Conservation (phyloP, 2,797 vertebrate genomes). For the Okamejei kenojei region DNA sequence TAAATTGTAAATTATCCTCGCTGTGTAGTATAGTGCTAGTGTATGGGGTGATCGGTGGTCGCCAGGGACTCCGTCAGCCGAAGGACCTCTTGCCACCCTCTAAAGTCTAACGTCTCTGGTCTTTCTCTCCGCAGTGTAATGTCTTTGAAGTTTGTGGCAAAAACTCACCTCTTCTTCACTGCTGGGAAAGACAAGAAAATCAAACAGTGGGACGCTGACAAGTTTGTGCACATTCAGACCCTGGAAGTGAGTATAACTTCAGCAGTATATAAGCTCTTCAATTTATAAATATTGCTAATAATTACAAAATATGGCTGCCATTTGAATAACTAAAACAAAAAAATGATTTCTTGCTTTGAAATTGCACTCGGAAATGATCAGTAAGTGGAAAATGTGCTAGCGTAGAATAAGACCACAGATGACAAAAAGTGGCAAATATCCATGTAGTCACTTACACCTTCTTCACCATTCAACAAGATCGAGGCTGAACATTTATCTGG, state of each 20-base stretch:
- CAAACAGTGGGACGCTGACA: conserved; percentile 98
- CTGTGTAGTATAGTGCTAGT: no score
- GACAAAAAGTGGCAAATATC: no score
- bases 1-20: no score
- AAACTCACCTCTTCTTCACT: conserved; percentile 96
- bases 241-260: conserved; percentile 72
- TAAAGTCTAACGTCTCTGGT: neutral
- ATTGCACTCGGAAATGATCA: neutral
- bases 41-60: no score
- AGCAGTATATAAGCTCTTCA: neutral
- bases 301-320: neutral
- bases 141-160: conserved; percentile 89
- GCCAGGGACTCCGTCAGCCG: no score
- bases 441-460: no score
- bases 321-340: neutral
- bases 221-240: conserved; percentile 86
- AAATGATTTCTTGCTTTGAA: neutral
- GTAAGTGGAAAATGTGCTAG: neutral
- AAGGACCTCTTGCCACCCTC: no score
- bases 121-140: conserved; percentile 71
- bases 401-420: neutral
- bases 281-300: neutral
- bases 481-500: no score
- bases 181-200: conserved; percentile 89
- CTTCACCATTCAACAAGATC: no score